A percentile compares a stretch with the other conserved stretches of the same genome.
Evolutionary conservation across 2,888 invertebrate species (phyloP).

Genomic region (Campoplex nolae): DNA sequence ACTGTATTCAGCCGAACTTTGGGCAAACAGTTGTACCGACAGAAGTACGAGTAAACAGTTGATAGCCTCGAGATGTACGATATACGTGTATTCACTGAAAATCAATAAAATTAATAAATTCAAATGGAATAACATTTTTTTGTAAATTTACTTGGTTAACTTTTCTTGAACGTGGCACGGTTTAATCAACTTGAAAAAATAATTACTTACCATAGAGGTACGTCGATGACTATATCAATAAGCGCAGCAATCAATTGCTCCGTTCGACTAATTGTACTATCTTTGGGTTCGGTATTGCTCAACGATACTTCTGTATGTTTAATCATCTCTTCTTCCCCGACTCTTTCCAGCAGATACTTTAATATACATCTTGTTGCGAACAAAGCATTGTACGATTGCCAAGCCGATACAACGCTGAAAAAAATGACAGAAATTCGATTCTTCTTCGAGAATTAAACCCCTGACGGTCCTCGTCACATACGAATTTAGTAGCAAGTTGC

Average conservation of each 20-base stretch:
- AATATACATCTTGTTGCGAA: conserved; percentile 94
- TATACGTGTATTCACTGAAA: conserved; percentile 92
- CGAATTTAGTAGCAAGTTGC: too few relatives aligned
- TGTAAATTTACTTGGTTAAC: background rate
- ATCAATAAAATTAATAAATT: conserved; percentile 21
- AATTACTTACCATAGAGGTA: conserved; percentile 90
- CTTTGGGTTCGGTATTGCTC: conserved; percentile 80
- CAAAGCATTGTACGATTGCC: conserved; percentile 97
- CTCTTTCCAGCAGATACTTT: conserved; percentile 96
- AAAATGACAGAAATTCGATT: background rate
- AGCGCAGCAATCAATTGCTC: conserved; percentile 92
- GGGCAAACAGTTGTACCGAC: conserved; percentile 94
- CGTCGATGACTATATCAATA: conserved; percentile 92
- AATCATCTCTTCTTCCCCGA: conserved; percentile 94
- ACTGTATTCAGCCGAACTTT: conserved; percentile 85
- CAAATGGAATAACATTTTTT: background rate
- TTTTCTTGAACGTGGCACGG: background rate
- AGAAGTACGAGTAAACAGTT: conserved; percentile 94
- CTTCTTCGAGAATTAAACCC: background rate
- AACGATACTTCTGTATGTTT: conserved; percentile 89
- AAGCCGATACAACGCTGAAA: conserved; percentile 90
- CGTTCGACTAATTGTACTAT: conserved; percentile 81
- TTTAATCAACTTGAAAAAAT: conserved; percentile 68
- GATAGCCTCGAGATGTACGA: conserved; percentile 94
- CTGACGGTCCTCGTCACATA: background rate